Base-by-base conservation (phyloP, 2,888 invertebrate genomes). In the Nomada flava region DNA sequence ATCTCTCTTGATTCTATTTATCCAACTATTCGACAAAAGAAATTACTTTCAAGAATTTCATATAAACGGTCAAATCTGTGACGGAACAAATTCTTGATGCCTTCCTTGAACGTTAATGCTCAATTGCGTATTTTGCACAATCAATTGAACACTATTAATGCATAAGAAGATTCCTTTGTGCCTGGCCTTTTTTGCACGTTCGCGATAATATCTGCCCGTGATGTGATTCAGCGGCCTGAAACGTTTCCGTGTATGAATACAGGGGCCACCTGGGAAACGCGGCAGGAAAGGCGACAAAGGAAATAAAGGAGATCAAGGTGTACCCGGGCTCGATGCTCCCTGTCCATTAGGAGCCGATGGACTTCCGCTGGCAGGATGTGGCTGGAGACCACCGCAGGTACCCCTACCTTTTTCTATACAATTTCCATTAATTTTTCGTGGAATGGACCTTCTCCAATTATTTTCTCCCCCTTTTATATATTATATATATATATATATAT, bases 241-340 rank as follows among this genome's bases (percentile, higher is more conserved):
- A 64, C 72, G 90, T 67, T 69, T 74, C 76, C 42, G 42, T 77
- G 78, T 85, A 69, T 89, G 93, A 80, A 80, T 74, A 44, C 95
- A 98, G 98, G 98, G 98, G 75, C 97, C 97, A 75, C 95, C 96
- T 83, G 98, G 98, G 81, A 98, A 98, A 94, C 96, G 98, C 90
- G 99, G 99, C 73, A 96, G 97, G 89, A 98, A 98, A 94, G 99
- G 99, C 50, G 97, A 98, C 94, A 97, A 97, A 92, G 99, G 99
- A 57, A 97, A 97, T 92, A 98, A 98, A 94, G 99, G 99, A 76
- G 98, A 98, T 92, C 98, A 98, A 95, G 99, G 99, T 89, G 98
- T 98, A 88, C 99, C 99, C 52, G 99, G 99, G 53, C 95, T 99
- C 91, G 99, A 99, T 95, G 99, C 99, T 62, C 99, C 99, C n/a